A percentile compares a stretch with the other conserved stretches of the same genome.
These are phyloP conservation scores for Triplophysa rosa DNA, from an alignment of 2,113 vertebrate species.

Conservation along the genomic window DNA sequence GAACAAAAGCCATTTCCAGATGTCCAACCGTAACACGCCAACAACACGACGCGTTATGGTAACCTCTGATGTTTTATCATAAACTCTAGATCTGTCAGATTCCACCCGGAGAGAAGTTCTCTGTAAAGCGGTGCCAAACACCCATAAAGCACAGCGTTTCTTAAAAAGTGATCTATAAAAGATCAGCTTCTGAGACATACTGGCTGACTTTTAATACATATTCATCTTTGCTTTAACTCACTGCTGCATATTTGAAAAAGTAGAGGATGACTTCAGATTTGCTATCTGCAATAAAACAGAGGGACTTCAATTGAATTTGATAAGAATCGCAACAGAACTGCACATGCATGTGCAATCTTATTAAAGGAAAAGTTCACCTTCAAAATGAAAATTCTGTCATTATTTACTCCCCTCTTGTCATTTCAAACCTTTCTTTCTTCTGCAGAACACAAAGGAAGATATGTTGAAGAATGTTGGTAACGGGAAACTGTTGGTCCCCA, in stretches of 20 bases:
- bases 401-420: no score
- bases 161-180: constrained; percentile 1
- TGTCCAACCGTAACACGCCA: constrained; percentile 11
- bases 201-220: neutral
- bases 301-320: no score
- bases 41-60: constrained; percentile 10
- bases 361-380: no score
- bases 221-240: constrained; percentile 9
- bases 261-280: neutral
- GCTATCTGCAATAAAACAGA: neutral
- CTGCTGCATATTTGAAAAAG: neutral
- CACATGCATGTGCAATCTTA: no score
- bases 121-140: constrained; percentile 7
- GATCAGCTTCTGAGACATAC: neutral
- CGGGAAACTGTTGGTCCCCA: no score
- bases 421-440: no score
- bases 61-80: constrained; percentile 31
- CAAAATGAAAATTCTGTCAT: no score
- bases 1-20: constrained; percentile 37
- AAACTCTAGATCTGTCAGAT: constrained; percentile 10
- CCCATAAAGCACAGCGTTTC: constrained; percentile 1
- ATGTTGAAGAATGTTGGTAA: no score
- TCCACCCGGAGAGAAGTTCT: constrained; percentile 7
- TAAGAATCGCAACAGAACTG: no score
- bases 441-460: no score